Percentiles rank a stretch among this genome's conserved stretches.
These are phyloP conservation scores for Drosophila lacteicornis DNA, from an alignment of 1,140 invertebrate species.

Conservation along the genomic window DNA sequence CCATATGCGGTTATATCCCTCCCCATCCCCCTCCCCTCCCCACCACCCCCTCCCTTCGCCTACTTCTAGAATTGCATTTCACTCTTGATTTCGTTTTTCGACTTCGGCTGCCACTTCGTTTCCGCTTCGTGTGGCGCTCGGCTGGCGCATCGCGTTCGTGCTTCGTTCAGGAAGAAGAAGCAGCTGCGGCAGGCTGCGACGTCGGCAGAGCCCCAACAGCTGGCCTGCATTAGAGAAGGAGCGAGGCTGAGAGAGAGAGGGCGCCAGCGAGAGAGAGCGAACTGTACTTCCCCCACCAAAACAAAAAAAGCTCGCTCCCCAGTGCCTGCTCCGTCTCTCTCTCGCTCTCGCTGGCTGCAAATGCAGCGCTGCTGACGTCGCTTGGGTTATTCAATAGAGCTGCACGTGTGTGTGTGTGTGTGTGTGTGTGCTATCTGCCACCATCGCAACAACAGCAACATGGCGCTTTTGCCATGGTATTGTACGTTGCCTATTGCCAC, in stretches of 20 bases:
- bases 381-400: conserved; percentile 73
- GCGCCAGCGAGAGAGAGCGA: conserved; percentile 3
- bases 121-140: conserved; percentile 39
- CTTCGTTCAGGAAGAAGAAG: conserved; percentile 53
- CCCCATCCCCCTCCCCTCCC: neutral
- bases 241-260: neutral
- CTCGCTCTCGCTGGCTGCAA: conserved; percentile 5
- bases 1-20: conserved; percentile 29
- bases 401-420: conserved; percentile 31
- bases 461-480: conserved; percentile 71
- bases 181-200: conserved; percentile 3
- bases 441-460: conserved; percentile 46
- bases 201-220: conserved; percentile 18
- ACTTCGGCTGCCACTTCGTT: conserved; percentile 24
- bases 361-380: conserved; percentile 47
- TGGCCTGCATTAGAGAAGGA: conserved; percentile 34
- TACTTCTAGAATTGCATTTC: conserved; percentile 65
- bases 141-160: conserved; percentile 18
- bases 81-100: conserved; percentile 78
- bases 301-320: conserved; percentile 32
- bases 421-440: conserved; percentile 67
- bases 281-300: conserved; percentile 9
- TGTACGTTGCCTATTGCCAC: conserved; percentile 83
- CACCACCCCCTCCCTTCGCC: neutral
- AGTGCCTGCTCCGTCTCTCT: conserved; percentile 9